Percentiles rank a stretch among this genome's conserved stretches.
These are phyloP conservation scores for Panopea generosa DNA, from an alignment of 2,888 invertebrate species.

Conservation along the genomic window DNA sequence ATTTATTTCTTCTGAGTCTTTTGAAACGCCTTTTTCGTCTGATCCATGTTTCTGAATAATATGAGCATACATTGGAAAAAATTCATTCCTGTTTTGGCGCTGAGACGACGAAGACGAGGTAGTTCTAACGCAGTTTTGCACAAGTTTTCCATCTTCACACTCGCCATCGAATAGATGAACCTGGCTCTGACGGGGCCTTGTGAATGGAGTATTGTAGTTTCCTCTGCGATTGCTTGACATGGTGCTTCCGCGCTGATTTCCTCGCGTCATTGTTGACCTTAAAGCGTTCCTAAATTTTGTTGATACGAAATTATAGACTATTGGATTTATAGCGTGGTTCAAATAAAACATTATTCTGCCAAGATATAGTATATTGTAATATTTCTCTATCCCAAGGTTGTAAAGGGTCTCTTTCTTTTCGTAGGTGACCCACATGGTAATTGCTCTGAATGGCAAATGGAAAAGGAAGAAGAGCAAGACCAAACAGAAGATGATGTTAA, in stretches of 20 bases:
- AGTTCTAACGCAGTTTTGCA: neutral
- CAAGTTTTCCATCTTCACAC: neutral
- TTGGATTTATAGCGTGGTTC: constrained; percentile 71
- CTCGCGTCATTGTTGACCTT: constrained; percentile 20
- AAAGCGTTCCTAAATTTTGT: constrained; percentile 80
- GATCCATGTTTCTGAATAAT: constrained; percentile 38
- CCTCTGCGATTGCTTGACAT: constrained; percentile 32
- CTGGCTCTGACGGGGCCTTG: constrained; percentile 18
- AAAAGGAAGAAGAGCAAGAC: constrained; percentile 70
- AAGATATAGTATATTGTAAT: constrained; percentile 60
- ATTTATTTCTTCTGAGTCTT: too few relatives aligned
- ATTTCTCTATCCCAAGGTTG: constrained; percentile 62
- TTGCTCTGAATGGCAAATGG: constrained; percentile 66
- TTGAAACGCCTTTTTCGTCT: too few relatives aligned
- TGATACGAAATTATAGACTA: constrained; percentile 69
- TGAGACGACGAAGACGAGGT: constrained; percentile 17
- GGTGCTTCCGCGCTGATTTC: constrained; percentile 13
- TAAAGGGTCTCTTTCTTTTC: constrained; percentile 33
- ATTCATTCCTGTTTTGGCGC: constrained; percentile 48
- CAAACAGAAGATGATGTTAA: constrained; percentile 63
- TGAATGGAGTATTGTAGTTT: constrained; percentile 26
- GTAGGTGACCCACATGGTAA: constrained; percentile 67
- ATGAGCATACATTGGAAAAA: constrained; percentile 54
- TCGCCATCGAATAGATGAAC: constrained; percentile 3
- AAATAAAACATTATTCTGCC: constrained; percentile 80